Evolutionary conservation across 2,113 vertebrate species (phyloP), one percentile per base, ranked within the genome.

Genomic region (Choloepus hoffmanni): DNA sequence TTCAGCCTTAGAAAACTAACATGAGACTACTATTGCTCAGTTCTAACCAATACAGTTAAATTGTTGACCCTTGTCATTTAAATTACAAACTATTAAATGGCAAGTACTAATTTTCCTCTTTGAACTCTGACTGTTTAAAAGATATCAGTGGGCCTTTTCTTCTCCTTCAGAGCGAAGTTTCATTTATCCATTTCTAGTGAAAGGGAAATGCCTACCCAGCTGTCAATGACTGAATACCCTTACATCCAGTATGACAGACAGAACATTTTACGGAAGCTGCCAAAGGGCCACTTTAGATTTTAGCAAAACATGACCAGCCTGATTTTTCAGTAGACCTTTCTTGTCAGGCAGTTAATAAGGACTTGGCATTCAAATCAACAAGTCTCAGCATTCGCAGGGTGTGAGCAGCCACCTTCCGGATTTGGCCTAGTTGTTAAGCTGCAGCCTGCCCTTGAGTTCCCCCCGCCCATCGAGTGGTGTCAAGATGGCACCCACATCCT

Each of bases 31-130:
- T 62, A 7, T 6, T 72, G 14, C 55, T 78, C 18, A 43, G n/a
- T 68, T 90, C 67, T 70, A 97, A 77, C 85, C 48, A 96, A 48
- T 40, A 85, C 26, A 76, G 68, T 12, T 94, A 81, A 81, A 65
- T 26, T 58, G n/a, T 62, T 93, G 45, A 70, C 18, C 26, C 45
- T 79, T 95, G 76, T 82, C 85, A 73, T 72, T 90, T 74, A 90
- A 88, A 79, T 94, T 92, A 88, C 24, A 92, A 95, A 94, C 33
- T 72, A 40, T 53, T 82, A 68, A 97, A 78, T 67, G 55, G 33
- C 36, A 92, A 50, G 55, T 0, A 58, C 28, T 21, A 45, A 78
- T 95, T 94, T 97, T 85, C 40, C 24, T 74, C n/a, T 95, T 89
- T 58, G 83, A 77, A 48, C 87, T 92, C 55, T 76, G 30, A 60